Evolutionary conservation across 2,113 vertebrate species (phyloP).

Genomic region (Laterallus jamaicensis): DNA sequence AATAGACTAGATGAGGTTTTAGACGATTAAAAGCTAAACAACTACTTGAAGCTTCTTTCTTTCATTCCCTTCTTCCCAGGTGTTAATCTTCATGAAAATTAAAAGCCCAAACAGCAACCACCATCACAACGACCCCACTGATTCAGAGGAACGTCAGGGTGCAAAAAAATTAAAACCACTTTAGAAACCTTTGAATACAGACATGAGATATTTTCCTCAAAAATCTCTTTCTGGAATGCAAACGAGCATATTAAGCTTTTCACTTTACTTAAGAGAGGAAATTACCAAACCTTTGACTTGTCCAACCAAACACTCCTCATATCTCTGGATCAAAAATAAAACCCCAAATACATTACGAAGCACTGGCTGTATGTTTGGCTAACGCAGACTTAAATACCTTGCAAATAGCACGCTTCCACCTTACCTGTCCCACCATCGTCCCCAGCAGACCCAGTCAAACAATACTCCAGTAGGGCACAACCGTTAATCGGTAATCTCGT

Average conservation of each 20-base stretch:
- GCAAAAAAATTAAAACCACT: neutral
- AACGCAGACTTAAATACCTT: accelerated
- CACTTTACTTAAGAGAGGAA: no score
- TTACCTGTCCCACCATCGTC: accelerated
- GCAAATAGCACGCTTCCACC: accelerated
- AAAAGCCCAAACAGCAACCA: neutral
- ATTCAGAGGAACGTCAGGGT: accelerated
- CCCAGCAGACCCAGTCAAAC: no score
- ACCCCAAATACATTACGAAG: neutral
- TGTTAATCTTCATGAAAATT: neutral
- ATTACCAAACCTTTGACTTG: neutral
- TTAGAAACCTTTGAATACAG: neutral
- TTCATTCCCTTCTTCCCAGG: neutral
- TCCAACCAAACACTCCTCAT: neutral
- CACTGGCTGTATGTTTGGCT: accelerated
- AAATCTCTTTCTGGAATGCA: neutral
- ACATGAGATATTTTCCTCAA: neutral
- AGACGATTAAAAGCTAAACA: neutral
- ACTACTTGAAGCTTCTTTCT: neutral
- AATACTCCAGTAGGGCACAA: accelerated
- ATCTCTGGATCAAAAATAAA: neutral
- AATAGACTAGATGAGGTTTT: neutral
- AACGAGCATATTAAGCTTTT: neutral
- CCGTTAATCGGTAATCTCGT: neutral
- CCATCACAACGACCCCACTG: neutral